Evolutionary conservation across 2,888 invertebrate genomes (phyloP), one percentile per base, ranked within the genome.

Genomic region (Cabera pusaria): DNA sequence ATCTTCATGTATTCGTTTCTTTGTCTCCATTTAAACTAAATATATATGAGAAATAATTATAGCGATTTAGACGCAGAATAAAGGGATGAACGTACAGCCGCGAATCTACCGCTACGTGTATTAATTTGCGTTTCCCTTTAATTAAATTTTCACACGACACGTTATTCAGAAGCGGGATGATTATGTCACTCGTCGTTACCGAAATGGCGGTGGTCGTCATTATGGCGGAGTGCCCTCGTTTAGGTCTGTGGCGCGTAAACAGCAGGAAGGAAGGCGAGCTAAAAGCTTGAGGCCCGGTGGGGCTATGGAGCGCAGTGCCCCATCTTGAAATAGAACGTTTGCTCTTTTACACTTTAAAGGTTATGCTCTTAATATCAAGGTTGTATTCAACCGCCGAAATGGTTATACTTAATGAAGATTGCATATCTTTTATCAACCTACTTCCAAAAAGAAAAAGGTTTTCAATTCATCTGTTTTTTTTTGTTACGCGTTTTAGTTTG

Each of bases 161-260:
- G 45, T 48, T 53, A 51, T 48, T 54, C 48, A 43, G 52, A 48
- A 51, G 36, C 49, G 40, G 46, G 48, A 48, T 52, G 49, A 52
- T 55, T 64, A 70, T 64, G 69, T 69, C 67, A 69, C 56, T 61
- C 64, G 68, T 60, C 64, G 71, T 74, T 71, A 72, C 73, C 69
- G 61, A 77, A 78, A 80, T 73, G 76, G 71, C 72, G 72, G 68
- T 67, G 74, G 77, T 69, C 72, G 76, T 81, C 81, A 82, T 82
- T 83, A 82, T 78, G 71, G 60, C 70, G 59, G 74, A 83, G 79
- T 82, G 79, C 78, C 76, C 78, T 81, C 76, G 70, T 79, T 81
- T 79, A 75, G 72, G 76, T 73, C 71, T 71, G 68, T 59, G 66
- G 72, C 72, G 75, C 77, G 44, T 42, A 42, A 46, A 38, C 41